Evolutionary conservation across 2,888 invertebrate genomes (phyloP), one percentile per base, ranked within the genome.

Genomic region (Nesidiocoris tenuis): DNA sequence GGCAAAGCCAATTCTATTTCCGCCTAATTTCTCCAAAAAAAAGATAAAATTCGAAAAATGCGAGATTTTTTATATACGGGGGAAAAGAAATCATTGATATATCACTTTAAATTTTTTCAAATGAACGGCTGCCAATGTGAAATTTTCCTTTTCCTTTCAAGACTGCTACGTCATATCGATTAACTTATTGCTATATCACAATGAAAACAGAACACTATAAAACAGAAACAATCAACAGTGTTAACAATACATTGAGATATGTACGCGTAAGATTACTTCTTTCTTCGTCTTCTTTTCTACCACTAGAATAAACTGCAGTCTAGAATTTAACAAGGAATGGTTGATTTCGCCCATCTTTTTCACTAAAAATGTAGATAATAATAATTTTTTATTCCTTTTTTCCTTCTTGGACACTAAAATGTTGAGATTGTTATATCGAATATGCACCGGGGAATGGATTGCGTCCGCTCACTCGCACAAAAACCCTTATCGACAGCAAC

Each of bases 161-260:
- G 65, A 67, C 75, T 65, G 61, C 74, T 76, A 76, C 67, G 74
- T 63, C 66, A 78, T 76, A 76, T 66, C 65, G 39, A 71, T 67
- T 21, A 79, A 79, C 79, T 79, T 79, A 79, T 78, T 75, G 76
- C 78, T 78, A 79, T 79, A 79, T 80, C 79, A 79, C 79, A 79
- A 77, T 78, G 77, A 79, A 79, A 78, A 79, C 75, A 77, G 74
- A 74, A 77, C 71, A 74, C 24, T 25, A 76, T 61, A 63, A 77
- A 79, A 79, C 77, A 77, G 76, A 78, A 78, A 79, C 78, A 76
- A 77, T 77, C 68, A 77, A 77, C 77, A 77, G 76, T 75, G 76
- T 75, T 72, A 78, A 77, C 77, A 79, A 79, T 75, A 79, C 66
- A 75, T 75, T 71, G 77, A 78, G 79, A 79, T 80, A 78, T 79